Percentiles rank a stretch among this genome's conserved stretches.
These are phyloP conservation scores for Bugula neritina DNA, from an alignment of 2,888 invertebrate genomes.

Conservation along the genomic window DNA sequence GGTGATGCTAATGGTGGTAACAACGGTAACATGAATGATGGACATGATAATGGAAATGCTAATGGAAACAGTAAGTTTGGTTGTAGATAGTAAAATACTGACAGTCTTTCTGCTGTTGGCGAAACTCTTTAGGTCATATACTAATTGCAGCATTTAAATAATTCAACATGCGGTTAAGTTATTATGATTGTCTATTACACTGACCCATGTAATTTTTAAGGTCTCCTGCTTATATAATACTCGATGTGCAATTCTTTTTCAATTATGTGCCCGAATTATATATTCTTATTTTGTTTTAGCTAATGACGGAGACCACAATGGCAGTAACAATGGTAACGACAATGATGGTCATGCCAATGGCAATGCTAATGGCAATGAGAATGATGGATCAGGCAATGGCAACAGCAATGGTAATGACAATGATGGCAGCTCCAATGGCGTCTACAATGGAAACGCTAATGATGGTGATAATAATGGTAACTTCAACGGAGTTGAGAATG, in stretches of 20 bases:
- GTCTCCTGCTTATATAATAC: too few species aligned
- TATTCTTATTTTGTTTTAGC: not conserved
- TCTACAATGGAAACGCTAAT: conserved; percentile 12
- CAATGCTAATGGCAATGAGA: not conserved
- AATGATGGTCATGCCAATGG: conserved; percentile 5
- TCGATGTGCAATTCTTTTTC: too few species aligned
- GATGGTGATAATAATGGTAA: not conserved
- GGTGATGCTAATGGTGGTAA: not conserved
- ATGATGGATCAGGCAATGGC: not conserved
- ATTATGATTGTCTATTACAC: too few species aligned
- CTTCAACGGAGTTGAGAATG: not conserved
- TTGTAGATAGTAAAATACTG: too few species aligned
- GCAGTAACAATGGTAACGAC: conserved; percentile 2
- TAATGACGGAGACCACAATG: not conserved
- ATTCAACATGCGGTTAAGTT: too few species aligned
- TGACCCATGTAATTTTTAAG: too few species aligned
- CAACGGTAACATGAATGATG: conserved; percentile 3
- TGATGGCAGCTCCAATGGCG: not conserved
- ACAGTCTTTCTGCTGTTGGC: too few species aligned
- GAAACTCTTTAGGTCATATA: too few species aligned
- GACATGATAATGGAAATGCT: not conserved
- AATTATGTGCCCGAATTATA: too few species aligned
- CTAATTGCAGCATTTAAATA: too few species aligned
- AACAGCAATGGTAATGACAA: conserved; percentile 2
- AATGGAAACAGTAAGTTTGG: conserved; percentile 23